A percentile compares a stretch with the other conserved stretches of the same genome.
Conservation (phyloP, 1,140 invertebrate genomes). For the Colletes latitarsis region DNA sequence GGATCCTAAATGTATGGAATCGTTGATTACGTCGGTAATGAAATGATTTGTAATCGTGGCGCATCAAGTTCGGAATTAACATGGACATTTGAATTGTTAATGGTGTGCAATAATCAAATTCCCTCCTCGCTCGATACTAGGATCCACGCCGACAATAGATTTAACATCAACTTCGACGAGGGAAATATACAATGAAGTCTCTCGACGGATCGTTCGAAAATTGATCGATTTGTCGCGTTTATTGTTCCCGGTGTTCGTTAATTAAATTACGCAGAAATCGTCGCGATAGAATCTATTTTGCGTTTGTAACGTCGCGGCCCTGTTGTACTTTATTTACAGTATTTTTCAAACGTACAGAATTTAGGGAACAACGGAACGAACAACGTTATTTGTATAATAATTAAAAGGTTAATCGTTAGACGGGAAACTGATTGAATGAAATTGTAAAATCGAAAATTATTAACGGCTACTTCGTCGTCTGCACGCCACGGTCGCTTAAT, state of each 20-base stretch:
- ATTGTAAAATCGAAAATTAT: neutral
- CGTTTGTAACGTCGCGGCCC: neutral
- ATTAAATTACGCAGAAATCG: neutral
- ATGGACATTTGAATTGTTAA: constrained; percentile 21
- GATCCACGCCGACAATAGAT: no score
- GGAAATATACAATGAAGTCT: neutral
- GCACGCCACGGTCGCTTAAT: neutral
- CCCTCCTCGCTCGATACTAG: neutral
- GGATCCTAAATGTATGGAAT: neutral
- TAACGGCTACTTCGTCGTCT: neutral
- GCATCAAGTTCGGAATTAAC: constrained; percentile 9
- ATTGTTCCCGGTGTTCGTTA: no score
- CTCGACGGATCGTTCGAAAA: neutral
- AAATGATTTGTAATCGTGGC: neutral
- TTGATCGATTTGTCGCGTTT: neutral
- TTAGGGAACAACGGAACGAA: no score
- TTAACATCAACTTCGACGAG: no score
- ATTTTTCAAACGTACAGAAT: no score
- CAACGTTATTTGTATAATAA: no score
- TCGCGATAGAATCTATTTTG: neutral
- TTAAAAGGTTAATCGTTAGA: no score
- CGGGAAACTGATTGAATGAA: neutral
- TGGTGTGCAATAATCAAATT: constrained; percentile 1
- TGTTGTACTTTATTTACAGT: no score
- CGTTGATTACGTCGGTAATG: neutral